Base-by-base conservation (phyloP, 2,797 vertebrate genomes). In the Hyperoplus lanceolatus region DNA sequence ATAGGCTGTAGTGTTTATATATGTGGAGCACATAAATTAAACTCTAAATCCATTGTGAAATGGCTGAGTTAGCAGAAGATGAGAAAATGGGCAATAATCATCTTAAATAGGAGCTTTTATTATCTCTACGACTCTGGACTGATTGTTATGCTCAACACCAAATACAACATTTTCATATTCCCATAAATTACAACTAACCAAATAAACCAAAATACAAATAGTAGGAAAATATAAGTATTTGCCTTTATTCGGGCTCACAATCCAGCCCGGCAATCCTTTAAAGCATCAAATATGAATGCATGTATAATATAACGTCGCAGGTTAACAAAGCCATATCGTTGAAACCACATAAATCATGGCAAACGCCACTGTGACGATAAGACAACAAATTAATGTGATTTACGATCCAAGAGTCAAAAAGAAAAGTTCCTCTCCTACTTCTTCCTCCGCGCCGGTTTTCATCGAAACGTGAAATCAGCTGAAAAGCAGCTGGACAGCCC, bases 351-450 rank as follows among this genome's bases (percentile, higher is more conserved):
- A 96, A 96, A 96, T 96, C 96, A 96, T 91, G 66, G 88, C 90
- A 84, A 90, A 94, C 92, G 95, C 93, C 92, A 91, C 91, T 88
- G 92, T 95, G 95, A 94, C 93, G 93, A 90, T 95, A 95, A 96
- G 93, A 95, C 95, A 96, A 93, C 75, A 94, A 97, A 94, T 97
- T 96, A 97, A 96, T 96, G 95, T 95, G 96, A 97, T 92, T 95
- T 96, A 98, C 95, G 95, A 96, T 97, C 96, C 95, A 94, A 95
- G 91, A 91, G 94, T 93, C 93, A 95, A 89, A 95, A 94, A 90
- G 84, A 80, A 85, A 90, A 90, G 94, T 96, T 96, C 92, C 92
- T 92, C 93, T 94, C 90, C 90, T 86, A 89, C 77, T 94, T 87
- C 88, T 94, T 93, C 83, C 92, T 92, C 88, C 38, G 66, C 89